Evolutionary conservation across 1,140 invertebrate genomes (phyloP).

Genomic region (Drosophila guanche): DNA sequence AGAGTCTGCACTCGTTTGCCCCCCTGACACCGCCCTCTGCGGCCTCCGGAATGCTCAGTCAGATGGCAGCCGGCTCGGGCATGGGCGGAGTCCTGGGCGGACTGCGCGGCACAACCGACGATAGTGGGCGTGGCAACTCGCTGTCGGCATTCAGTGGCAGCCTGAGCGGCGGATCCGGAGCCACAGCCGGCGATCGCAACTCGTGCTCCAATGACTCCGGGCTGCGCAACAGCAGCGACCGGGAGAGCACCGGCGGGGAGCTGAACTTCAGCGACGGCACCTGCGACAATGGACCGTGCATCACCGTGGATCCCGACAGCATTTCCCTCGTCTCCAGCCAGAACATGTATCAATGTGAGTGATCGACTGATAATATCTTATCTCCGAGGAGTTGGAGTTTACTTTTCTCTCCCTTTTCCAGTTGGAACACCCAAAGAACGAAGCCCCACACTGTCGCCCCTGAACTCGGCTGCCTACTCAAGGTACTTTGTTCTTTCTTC

Average conservation of each 20-base stretch:
- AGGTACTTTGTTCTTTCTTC: conserved; percentile 84
- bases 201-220: conserved; percentile 95
- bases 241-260: conserved; percentile 88
- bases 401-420: conserved; percentile 73
- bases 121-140: conserved; percentile 85
- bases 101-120: conserved; percentile 86
- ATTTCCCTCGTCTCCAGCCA: conserved; percentile 84
- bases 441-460: conserved; percentile 91
- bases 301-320: conserved; percentile 82
- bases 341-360: conserved; percentile 93
- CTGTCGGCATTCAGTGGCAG: conserved; percentile 83
- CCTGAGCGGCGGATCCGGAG: conserved; percentile 86
- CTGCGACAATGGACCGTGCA: conserved; percentile 82
- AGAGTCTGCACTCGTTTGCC: conserved; percentile 87
- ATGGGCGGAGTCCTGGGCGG: conserved; percentile 84
- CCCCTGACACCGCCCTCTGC: conserved; percentile 81
- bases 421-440: conserved; percentile 92
- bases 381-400: background rate
- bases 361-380: too few relatives aligned
- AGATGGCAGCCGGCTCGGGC: conserved; percentile 85
- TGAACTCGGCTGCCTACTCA: conserved; percentile 90
- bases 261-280: conserved; percentile 82
- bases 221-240: conserved; percentile 90
- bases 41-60: conserved; percentile 75
- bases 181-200: conserved; percentile 86